Conservation (phyloP, 2,797 vertebrate species). For the Bovichtus variegatus region DNA sequence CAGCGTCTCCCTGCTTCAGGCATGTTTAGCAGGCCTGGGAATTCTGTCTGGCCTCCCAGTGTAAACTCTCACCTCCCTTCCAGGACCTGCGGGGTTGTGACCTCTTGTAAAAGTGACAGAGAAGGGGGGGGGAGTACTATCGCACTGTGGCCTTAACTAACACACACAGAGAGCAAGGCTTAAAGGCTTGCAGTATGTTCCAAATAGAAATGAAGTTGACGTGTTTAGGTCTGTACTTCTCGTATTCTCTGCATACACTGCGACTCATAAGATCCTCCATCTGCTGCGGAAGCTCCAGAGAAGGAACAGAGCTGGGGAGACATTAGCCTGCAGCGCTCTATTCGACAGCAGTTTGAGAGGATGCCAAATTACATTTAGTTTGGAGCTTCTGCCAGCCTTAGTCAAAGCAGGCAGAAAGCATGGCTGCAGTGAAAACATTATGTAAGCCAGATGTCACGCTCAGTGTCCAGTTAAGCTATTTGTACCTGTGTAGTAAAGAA, state of each 20-base stretch:
- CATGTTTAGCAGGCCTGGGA: conserved; percentile 64
- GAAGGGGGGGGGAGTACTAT: background rate
- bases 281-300: background rate
- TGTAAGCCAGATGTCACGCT: background rate
- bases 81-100: conserved; percentile 52
- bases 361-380: conserved; percentile 27
- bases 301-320: background rate
- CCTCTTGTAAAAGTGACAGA: conserved; percentile 57
- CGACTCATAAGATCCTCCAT: background rate
- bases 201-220: background rate
- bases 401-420: conserved; percentile 9
- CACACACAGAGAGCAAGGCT: background rate
- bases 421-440: background rate
- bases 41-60: conserved; percentile 49
- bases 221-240: background rate
- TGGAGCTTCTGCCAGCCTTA: background rate
- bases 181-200: background rate
- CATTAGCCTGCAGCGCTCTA: background rate
- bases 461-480: background rate
- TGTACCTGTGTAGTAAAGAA: background rate
- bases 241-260: background rate
- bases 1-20: conserved; percentile 60
- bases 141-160: conserved; percentile 13
- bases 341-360: conserved; percentile 8
- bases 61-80: conserved; percentile 73